Percentiles rank a stretch among this genome's conserved stretches.
Evolutionary conservation across 2,888 invertebrate species (phyloP).

Genomic region (Nomada lathburiana): DNA sequence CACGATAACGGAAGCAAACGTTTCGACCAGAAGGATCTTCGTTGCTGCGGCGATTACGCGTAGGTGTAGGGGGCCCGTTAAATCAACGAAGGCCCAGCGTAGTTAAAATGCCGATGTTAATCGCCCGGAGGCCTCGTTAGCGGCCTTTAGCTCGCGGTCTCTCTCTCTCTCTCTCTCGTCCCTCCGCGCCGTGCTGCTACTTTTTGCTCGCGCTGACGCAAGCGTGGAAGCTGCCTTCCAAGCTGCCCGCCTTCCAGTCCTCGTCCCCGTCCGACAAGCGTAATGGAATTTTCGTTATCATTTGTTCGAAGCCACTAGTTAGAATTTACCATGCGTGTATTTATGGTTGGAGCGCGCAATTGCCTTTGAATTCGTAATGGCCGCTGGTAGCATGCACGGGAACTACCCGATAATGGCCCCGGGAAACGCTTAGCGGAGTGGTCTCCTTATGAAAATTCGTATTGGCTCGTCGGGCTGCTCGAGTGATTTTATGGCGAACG

Average conservation of each 20-base stretch:
- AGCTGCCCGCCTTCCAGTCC: not conserved
- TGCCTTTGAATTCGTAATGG: conserved; percentile 57
- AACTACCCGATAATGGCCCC: conserved; percentile 43
- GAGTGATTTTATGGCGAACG: conserved; percentile 7
- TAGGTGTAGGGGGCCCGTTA: conserved; percentile 72
- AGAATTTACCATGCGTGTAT: conserved; percentile 45
- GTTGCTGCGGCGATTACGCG: conserved; percentile 70
- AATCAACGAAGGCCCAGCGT: conserved; percentile 71
- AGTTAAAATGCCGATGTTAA: conserved; percentile 79
- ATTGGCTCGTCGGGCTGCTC: not conserved
- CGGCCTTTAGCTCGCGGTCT: conserved; percentile 68
- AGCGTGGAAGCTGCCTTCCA: not conserved
- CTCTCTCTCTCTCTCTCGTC: conserved; percentile 12
- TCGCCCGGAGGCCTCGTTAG: conserved; percentile 75
- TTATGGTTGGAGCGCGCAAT: conserved; percentile 42
- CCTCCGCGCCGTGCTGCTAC: not conserved
- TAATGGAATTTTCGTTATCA: conserved; percentile 61
- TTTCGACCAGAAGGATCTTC: conserved; percentile 58
- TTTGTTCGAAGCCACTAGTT: conserved; percentile 45
- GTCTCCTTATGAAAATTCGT: conserved; percentile 46
- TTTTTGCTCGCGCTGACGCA: conserved; percentile 37
- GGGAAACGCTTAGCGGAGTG: conserved; percentile 35
- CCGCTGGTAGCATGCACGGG: conserved; percentile 3
- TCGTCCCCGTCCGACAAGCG: not conserved
- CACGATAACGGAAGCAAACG: conserved; percentile 33